Evolutionary conservation across 2,113 vertebrate genomes (phyloP), one percentile per base, ranked within the genome.

Genomic region (Gasterosteus nipponicus): DNA sequence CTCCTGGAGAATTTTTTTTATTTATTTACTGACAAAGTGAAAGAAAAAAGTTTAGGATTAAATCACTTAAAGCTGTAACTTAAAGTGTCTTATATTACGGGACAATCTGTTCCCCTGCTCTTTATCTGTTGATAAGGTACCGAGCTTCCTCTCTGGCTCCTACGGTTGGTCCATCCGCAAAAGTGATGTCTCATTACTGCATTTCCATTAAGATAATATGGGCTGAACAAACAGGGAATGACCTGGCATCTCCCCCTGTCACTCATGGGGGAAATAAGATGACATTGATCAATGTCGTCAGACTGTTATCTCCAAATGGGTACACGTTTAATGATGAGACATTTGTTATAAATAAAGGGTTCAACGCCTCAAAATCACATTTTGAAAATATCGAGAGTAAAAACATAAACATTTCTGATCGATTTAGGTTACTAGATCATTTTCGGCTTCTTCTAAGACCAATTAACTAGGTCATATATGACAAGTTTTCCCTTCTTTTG

Each of bases 191-290:
- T 82, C 75, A 88, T 92, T 89, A 79, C 12, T 51, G 19, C 1
- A 14, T 64, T 73, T 79, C 75, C 77, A 87, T 90, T 92, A 79
- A 89, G 90, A 83, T 90, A 89, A 90, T 85, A 53, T 73, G 14
- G 19, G 53, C 75, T 22, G 41, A 75, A 75, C 71, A 66, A 41
- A 61, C 78, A 68, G 79, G 68, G 80, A 74, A 81, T 49, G 3
- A 38, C 10, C 64, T 14, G 54, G 7, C 78, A 73, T 85, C 86
- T 82, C 51, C 38, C 10, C 9, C 39, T 65, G 62, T 22, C 60
- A 22, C 35, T 84, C 18, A 57, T 1, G 5, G 22, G 46, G 51
- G 57, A 68, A 73, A 68, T 26, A 9, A 31, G n/a, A 67, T 68
- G 74, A 73, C 80, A 65, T 76, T 69, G 80, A 86, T 89, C 77